Base-by-base conservation (phyloP, 2,888 invertebrate species). In the Ichneumoninae sp. region DNA sequence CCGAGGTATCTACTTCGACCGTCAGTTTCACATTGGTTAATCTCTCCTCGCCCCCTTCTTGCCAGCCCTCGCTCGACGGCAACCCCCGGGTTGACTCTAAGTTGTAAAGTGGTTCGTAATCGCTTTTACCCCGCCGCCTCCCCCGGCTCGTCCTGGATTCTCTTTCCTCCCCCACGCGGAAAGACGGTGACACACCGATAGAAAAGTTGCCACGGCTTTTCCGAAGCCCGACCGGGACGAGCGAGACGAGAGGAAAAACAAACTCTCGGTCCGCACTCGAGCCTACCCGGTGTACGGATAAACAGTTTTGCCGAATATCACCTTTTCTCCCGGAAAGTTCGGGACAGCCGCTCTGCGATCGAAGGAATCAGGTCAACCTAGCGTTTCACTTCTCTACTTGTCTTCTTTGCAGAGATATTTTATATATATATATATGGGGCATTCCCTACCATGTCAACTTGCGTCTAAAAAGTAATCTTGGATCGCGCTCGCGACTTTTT, bases 81-180 rank as follows among this genome's bases (percentile, higher is more conserved):
- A 57, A 54, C 10, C 30, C 65, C 50, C 63, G 7, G 78, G 78
- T 70, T 78, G 78, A 78, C 78, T 78, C 63, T 78, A 78, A 78
- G 60, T 78, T 78, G 78, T 70, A 63, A 78, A 78, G 70, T 78
- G 78, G 70, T 70, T 78, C 70, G 78, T 70, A 78, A 78, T 70
- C 78, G 77, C 69, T 78, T 78, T 78, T 78, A 60, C 69, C 47
- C 16, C 44, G 26, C 50, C 50, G 22, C n/a, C 22, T 26, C 50
- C 19, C n/a, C 40, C 10, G 30, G 13, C 68, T 10, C 40, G 36
- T n/a, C 63, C 26, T 8, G 60, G 57, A 69, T 60, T 69, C 69
- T 60, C 57, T 44, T 40, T 57, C 57, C 57, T 68, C 47, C 54
- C 44, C 60, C 3, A 13, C 44, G 6, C 69, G 7, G 19, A 60